A percentile compares a stretch with the other conserved stretches of the same genome.
Evolutionary conservation across 2,888 invertebrate species (phyloP).

Genomic region (Sylvicola fuscatus): DNA sequence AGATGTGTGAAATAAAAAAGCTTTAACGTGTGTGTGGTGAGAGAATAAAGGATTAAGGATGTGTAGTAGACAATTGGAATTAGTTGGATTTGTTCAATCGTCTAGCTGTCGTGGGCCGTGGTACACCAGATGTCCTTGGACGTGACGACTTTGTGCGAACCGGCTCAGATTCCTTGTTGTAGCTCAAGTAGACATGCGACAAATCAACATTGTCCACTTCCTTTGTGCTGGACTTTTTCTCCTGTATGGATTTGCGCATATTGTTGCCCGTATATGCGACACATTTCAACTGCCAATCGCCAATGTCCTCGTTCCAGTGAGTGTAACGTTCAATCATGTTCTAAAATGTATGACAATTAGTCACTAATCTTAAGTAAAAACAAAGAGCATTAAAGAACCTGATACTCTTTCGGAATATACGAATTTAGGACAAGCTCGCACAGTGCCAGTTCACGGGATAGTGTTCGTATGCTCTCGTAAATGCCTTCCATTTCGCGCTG

Average conservation of each 20-base stretch:
- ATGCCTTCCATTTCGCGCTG: constrained; percentile 94
- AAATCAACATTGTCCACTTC: constrained; percentile 36
- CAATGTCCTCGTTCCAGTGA: constrained; percentile 95
- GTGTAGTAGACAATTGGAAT: too few species aligned
- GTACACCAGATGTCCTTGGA: constrained; percentile 31
- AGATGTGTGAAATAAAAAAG: too few species aligned
- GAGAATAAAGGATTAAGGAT: too few species aligned
- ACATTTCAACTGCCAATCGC: constrained; percentile 95
- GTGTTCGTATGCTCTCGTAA: constrained; percentile 75
- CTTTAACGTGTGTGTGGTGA: too few species aligned
- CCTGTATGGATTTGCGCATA: constrained; percentile 52
- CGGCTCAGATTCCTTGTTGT: constrained; percentile 34
- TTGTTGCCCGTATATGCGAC: constrained; percentile 99
- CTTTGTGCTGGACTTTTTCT: constrained; percentile 20
- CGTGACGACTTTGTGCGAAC: constrained; percentile 29
- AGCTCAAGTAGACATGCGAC: constrained; percentile 44
- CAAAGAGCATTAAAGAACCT: constrained; percentile 30
- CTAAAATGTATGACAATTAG: constrained; percentile 23
- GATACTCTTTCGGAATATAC: constrained; percentile 86
- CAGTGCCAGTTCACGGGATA: constrained; percentile 75
- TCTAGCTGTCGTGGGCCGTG: constrained; percentile 29
- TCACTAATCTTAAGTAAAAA: constrained; percentile 2
- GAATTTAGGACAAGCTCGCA: constrained; percentile 80
- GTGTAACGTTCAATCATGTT: constrained; percentile 78
- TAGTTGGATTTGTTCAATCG: too few species aligned